Evolutionary conservation across 1,140 invertebrate genomes (phyloP), one percentile per base, ranked within the genome.

Genomic region (Rhysida immarginata): DNA sequence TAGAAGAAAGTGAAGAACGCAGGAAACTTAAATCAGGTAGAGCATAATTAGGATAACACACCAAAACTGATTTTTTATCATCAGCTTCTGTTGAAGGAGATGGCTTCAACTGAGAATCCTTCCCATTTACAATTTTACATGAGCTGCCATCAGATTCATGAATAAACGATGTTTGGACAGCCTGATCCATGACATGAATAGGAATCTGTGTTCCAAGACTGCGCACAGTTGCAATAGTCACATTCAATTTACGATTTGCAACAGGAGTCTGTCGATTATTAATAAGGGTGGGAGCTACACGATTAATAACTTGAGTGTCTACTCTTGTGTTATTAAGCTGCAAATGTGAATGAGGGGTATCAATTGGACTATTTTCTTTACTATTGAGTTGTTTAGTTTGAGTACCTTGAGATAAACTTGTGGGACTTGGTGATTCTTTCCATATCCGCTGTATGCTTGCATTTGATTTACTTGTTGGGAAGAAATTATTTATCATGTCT

Each of bases 1-100:
- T 25, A 20, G 52, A 41, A 20, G 26, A 51, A 8, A 25, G 13
- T 16, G 49, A 27, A 5, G 49, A 53, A 26, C 59, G 55, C 18
- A 94, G 77, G 69, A 94, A 94, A 53, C 81, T 84, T 50, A 93
- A 75, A 71, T 93, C 86, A 13, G 89, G 90, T 43, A 94, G 69
- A 1, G 87, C 84, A 64, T 94, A 94, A 70, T 87, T 91, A 16
- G 90, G 90, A 74, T 91, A 94, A 58, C 90, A 80, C 44, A 94
- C 83, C 66, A 89, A 92, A 14, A 93, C 83, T 2, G 86, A 84
- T 43, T 60, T 44, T 61, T 62, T 2, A 57, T 57, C 29, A 46
- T 51, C n/a, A n/a, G n/a, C n/a, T n/a, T n/a, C n/a, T n/a, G n/a
- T n/a, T n/a, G n/a, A n/a, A n/a, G n/a, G n/a, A n/a, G n/a, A n/a